Evolutionary conservation across 1,140 invertebrate genomes (phyloP).

Genomic region (Orchesella cincta): DNA sequence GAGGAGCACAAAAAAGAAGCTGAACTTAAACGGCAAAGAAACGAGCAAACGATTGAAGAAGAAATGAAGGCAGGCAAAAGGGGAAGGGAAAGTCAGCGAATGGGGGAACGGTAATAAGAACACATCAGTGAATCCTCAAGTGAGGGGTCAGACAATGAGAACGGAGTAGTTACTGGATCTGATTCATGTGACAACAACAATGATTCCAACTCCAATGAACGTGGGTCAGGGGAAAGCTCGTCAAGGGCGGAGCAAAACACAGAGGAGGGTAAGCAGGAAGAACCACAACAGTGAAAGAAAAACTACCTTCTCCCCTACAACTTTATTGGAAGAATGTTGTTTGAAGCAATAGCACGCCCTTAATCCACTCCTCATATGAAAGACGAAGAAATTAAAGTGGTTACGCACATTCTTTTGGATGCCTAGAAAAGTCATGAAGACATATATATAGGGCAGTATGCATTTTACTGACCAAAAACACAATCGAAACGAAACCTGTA

Average conservation of each 20-base stretch:
- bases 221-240: too few relatives aligned
- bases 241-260: not conserved
- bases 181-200: not conserved
- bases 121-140: not conserved
- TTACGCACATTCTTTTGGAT: too few relatives aligned
- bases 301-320: too few relatives aligned
- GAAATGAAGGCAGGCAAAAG: conserved; percentile 69
- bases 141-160: not conserved
- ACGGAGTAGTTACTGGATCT: not conserved
- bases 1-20: conserved; percentile 74
- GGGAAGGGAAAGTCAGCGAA: conserved; percentile 65
- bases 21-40: conserved; percentile 82
- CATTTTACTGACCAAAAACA: not conserved
- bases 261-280: not conserved
- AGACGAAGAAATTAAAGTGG: too few relatives aligned
- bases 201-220: too few relatives aligned
- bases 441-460: too few relatives aligned
- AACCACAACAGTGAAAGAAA: too few relatives aligned
- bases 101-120: conserved; percentile 51
- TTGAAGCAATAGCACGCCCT: too few relatives aligned
- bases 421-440: too few relatives aligned
- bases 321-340: too few relatives aligned
- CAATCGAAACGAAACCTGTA: not conserved
- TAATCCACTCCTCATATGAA: too few relatives aligned
- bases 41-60: conserved; percentile 77